These are phyloP conservation scores for Neogale vison DNA, from an alignment of 2,113 vertebrate species.

Conservation along the genomic window DNA sequence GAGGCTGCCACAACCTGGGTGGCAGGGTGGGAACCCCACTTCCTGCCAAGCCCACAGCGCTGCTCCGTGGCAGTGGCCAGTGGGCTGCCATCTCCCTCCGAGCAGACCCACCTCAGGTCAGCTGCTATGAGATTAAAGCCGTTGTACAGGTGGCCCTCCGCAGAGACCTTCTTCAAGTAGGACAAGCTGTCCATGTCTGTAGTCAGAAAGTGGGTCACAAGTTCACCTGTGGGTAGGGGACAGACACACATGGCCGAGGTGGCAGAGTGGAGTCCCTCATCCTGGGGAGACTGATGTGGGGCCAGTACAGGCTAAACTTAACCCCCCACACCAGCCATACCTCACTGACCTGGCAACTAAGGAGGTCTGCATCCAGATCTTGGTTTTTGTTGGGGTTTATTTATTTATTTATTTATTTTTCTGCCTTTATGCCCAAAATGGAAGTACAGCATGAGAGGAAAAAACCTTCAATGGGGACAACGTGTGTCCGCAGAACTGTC, in stretches of 20 bases:
- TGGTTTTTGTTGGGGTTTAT: not conserved
- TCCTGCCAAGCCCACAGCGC: not conserved
- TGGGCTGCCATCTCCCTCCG: not conserved
- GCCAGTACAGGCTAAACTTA: not conserved
- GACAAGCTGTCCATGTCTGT: conserved; percentile 92
- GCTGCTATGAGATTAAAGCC: conserved; percentile 98
- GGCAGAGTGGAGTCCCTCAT: not conserved
- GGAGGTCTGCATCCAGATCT: not conserved
- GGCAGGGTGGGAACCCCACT: not conserved
- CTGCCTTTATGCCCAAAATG: not conserved
- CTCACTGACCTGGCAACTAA: not conserved
- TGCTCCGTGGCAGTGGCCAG: not conserved
- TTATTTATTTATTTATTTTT: not conserved
- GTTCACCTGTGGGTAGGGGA: conserved; percentile 86
- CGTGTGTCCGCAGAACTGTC: not conserved
- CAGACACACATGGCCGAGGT: not conserved
- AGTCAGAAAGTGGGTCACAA: conserved; percentile 94
- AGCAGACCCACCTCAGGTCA: conserved; percentile 92
- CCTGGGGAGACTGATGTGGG: not conserved
- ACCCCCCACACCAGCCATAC: not conserved
- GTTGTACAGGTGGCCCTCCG: conserved; percentile 95
- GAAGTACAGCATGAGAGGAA: not conserved
- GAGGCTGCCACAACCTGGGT: not conserved
- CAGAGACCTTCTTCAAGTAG: conserved; percentile 94
- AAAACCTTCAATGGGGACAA: not conserved